phyloP scores from a whole-genome alignment of 2,797 vertebrate genomes.

The Cetoscarus ocellatus region DNA sequence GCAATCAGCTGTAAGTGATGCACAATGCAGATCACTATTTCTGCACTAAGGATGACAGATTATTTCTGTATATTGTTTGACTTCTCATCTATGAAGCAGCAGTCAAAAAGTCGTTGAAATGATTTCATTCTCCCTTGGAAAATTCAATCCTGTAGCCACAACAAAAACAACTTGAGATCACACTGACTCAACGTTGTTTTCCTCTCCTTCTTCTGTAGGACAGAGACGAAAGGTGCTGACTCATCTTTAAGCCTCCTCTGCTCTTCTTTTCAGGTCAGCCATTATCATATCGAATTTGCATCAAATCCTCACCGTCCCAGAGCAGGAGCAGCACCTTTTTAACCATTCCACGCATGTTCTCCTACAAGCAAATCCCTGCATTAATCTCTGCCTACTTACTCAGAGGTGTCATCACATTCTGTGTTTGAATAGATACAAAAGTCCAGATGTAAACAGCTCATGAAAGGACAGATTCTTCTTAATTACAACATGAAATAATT shows the following conservation, averaged over 20 bases:
- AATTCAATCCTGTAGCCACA: slow-evolving; percentile 3
- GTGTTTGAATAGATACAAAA: slow-evolving; percentile 7
- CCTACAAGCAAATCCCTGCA: slow-evolving; percentile 52
- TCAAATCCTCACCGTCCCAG: slow-evolving; percentile 57
- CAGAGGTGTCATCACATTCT: slow-evolving; percentile 30
- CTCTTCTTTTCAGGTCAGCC: slow-evolving; percentile 52
- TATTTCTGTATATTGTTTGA: slow-evolving; percentile 1
- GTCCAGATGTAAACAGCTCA: background rate
- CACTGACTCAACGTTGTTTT: slow-evolving; percentile 28
- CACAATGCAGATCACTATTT: background rate
- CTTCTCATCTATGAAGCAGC: background rate
- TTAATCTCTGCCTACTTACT: slow-evolving; percentile 56
- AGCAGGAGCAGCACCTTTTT: slow-evolving; percentile 55
- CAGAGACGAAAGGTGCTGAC: slow-evolving; percentile 64
- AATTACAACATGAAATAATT: background rate
- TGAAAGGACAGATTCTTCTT: background rate
- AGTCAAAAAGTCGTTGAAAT: background rate
- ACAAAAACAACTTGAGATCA: slow-evolving; percentile 12
- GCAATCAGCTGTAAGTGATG: slow-evolving; percentile 10
- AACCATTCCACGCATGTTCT: slow-evolving; percentile 67
- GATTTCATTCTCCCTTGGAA: slow-evolving; percentile 5
- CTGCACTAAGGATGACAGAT: slow-evolving; percentile 1
- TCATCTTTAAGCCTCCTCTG: slow-evolving; percentile 46
- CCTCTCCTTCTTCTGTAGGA: slow-evolving; percentile 26
- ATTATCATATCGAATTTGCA: slow-evolving; percentile 72